These are phyloP conservation scores for Achatina immaculata DNA, from an alignment of 1,140 invertebrate species.

Conservation along the genomic window DNA sequence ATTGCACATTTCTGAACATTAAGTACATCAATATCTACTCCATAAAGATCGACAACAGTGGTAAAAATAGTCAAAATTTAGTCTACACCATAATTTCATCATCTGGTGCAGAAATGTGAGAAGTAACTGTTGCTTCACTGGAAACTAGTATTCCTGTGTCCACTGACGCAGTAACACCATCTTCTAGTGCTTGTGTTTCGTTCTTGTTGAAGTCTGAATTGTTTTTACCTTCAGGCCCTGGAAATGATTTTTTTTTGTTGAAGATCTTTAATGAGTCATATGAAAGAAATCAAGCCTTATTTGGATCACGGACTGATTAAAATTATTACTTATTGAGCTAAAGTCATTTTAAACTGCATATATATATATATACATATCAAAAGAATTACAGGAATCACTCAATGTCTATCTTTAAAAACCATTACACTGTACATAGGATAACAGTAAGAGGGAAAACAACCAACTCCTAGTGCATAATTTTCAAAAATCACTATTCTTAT, in stretches of 20 bases:
- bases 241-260: background rate
- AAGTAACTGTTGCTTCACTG: background rate
- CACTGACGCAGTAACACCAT: background rate
- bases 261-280: no score
- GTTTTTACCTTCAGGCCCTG: background rate
- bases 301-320: no score
- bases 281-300: no score
- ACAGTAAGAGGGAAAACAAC: no score
- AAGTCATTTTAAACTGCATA: no score
- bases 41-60: background rate
- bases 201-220: background rate
- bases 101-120: background rate
- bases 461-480: no score
- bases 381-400: no score
- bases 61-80: background rate
- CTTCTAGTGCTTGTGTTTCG: background rate
- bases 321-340: no score
- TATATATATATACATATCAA: no score
- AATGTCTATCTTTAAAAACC: no score
- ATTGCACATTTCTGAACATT: slow-evolving; percentile 12
- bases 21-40: background rate
- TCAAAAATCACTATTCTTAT: no score
- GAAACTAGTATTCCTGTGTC: background rate
- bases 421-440: no score
- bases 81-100: slow-evolving; percentile 10